Conservation (phyloP, 1,140 invertebrate genomes). For the Magallana gigas region DNA sequence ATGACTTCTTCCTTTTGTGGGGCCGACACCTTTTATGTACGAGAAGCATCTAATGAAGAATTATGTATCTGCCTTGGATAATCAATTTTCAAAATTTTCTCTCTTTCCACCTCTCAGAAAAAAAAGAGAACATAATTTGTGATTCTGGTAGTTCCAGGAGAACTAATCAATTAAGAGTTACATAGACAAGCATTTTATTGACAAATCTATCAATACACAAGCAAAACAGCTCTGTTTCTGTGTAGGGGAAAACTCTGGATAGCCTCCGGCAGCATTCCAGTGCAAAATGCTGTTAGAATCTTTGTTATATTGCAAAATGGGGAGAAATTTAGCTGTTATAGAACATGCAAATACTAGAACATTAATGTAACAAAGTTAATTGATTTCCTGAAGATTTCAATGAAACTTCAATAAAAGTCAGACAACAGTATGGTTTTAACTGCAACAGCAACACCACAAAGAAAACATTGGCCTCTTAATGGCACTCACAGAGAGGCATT, state of each 20-base stretch:
- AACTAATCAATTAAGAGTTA: background rate
- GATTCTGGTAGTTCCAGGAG: constrained; percentile 3
- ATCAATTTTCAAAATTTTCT: constrained; percentile 9
- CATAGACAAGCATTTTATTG: constrained; percentile 16
- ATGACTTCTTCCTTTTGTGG: background rate
- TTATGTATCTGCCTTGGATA: background rate
- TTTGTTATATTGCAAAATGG: constrained; percentile 9
- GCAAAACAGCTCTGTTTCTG: background rate
- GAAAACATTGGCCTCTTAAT: constrained; percentile 2
- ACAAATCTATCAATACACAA: background rate
- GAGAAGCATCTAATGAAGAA: background rate
- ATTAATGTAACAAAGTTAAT: constrained; percentile 43
- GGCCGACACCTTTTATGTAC: background rate
- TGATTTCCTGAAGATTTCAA: constrained; percentile 46
- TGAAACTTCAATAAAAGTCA: constrained; percentile 22
- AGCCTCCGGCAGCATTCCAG: background rate
- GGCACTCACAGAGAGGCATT: constrained; percentile 7
- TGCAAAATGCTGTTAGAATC: background rate
- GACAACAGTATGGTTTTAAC: constrained; percentile 30
- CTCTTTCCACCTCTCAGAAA: background rate
- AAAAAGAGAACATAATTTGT: constrained; percentile 24
- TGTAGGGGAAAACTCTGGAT: background rate
- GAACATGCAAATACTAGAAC: background rate
- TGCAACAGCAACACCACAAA: background rate
- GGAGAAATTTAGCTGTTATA: background rate